These are phyloP conservation scores for Silurus glanis DNA, from an alignment of 2,113 vertebrate species.

Conservation along the genomic window DNA sequence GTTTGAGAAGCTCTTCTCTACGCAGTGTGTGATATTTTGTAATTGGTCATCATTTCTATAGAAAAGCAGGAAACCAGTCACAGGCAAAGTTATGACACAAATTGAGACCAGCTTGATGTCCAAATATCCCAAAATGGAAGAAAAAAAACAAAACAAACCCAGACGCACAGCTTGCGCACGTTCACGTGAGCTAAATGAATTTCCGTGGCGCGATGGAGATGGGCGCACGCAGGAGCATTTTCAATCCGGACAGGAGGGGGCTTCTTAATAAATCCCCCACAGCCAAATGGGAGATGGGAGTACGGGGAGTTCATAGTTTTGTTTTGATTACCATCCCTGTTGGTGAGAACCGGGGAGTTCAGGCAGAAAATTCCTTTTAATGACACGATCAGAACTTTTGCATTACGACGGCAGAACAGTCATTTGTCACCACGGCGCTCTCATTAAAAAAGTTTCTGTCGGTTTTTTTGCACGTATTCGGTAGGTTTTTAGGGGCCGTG, in stretches of 20 bases:
- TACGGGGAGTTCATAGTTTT: constrained; percentile 65
- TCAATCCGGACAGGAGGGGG: constrained; percentile 70
- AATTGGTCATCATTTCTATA: constrained; percentile 24
- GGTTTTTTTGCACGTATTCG: neutral
- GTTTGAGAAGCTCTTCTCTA: neutral
- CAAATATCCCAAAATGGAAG: neutral
- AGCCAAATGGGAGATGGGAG: constrained; percentile 71
- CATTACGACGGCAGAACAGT: constrained; percentile 57
- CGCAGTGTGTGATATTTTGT: constrained; percentile 1
- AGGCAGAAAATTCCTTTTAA: constrained; percentile 76
- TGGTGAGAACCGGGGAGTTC: constrained; percentile 72
- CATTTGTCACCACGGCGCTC: constrained; percentile 69
- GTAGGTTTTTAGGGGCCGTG: neutral
- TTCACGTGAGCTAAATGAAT: constrained; percentile 75
- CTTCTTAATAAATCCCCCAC: constrained; percentile 77
- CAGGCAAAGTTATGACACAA: constrained; percentile 20
- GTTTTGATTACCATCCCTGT: constrained; percentile 78
- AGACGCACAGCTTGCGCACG: constrained; percentile 55
- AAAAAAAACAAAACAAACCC: neutral
- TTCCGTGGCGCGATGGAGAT: constrained; percentile 68
- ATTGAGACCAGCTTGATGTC: constrained; percentile 27
- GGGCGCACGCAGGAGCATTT: constrained; percentile 69
- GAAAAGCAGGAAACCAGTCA: neutral
- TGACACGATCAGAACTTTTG: constrained; percentile 70
- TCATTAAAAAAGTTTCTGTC: constrained; percentile 71